These are phyloP conservation scores for Bos indicus DNA, from an alignment of 2,113 vertebrate genomes.

Conservation along the genomic window DNA sequence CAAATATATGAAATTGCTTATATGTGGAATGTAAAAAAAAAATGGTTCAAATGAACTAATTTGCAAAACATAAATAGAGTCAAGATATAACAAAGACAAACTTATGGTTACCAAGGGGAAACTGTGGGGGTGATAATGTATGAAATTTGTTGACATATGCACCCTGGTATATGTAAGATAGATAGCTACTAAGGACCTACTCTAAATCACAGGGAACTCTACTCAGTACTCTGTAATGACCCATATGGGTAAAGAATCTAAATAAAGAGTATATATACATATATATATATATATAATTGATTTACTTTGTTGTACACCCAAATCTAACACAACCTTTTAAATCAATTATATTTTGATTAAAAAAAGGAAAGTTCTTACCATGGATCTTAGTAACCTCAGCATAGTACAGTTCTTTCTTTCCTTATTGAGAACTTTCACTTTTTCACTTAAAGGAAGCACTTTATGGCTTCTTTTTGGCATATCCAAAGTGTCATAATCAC, in stretches of 20 bases:
- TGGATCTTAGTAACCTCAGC: neutral
- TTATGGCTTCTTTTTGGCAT: neutral
- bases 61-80: neutral
- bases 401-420: neutral
- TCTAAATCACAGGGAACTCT: neutral
- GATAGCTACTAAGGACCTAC: neutral
- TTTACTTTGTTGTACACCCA: neutral
- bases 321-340: neutral
- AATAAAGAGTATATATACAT: neutral
- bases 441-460: neutral
- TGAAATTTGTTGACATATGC: neutral
- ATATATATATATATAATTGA: neutral
- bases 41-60: neutral
- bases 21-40: neutral
- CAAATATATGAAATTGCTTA: neutral
- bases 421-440: neutral
- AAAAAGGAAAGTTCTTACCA: neutral
- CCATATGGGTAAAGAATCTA: neutral
- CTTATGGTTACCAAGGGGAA: neutral
- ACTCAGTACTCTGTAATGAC: neutral
- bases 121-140: neutral
- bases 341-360: neutral
- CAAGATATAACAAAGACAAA: neutral
- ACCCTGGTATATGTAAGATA: neutral
- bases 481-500: neutral